Evolutionary conservation across 2,113 vertebrate genomes (phyloP).

Genomic region (Scophthalmus maximus): DNA sequence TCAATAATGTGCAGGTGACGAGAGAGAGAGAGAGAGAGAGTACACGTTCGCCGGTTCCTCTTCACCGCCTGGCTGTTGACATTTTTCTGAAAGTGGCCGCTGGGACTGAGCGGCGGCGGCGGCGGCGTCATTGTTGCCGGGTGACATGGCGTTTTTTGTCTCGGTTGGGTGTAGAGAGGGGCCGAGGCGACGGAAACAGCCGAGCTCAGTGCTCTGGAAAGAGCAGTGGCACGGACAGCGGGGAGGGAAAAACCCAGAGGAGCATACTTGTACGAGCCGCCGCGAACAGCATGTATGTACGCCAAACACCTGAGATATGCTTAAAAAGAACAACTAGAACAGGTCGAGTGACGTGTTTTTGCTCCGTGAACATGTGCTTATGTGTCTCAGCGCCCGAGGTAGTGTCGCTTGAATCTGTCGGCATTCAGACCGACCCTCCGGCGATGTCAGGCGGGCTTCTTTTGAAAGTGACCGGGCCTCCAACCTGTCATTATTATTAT

Average conservation of each 20-base stretch:
- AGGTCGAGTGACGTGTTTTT: conserved; percentile 20
- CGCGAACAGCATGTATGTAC: too few species aligned
- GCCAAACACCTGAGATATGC: background rate
- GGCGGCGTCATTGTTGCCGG: background rate
- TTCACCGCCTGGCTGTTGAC: background rate
- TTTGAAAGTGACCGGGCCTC: too few species aligned
- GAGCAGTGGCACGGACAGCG: conserved; percentile 20
- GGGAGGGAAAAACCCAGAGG: background rate
- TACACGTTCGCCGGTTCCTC: background rate
- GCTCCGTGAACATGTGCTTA: background rate
- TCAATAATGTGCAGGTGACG: conserved; percentile 1
- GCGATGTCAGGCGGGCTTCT: too few species aligned
- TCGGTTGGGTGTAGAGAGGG: background rate
- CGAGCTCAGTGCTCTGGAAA: conserved; percentile 50
- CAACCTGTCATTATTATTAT: too few species aligned
- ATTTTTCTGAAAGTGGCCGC: background rate
- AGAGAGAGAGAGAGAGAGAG: background rate
- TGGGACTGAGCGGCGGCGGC: background rate
- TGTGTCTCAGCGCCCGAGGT: background rate
- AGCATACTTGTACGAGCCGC: background rate
- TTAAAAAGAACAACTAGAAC: conserved; percentile 11
- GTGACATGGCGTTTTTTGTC: background rate
- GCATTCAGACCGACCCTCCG: too few species aligned
- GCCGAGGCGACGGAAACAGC: conserved; percentile 48
- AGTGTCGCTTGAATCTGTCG: too few species aligned